These are phyloP conservation scores for Chrysotoxum bicinctum DNA, from an alignment of 2,888 invertebrate species.

Conservation along the genomic window DNA sequence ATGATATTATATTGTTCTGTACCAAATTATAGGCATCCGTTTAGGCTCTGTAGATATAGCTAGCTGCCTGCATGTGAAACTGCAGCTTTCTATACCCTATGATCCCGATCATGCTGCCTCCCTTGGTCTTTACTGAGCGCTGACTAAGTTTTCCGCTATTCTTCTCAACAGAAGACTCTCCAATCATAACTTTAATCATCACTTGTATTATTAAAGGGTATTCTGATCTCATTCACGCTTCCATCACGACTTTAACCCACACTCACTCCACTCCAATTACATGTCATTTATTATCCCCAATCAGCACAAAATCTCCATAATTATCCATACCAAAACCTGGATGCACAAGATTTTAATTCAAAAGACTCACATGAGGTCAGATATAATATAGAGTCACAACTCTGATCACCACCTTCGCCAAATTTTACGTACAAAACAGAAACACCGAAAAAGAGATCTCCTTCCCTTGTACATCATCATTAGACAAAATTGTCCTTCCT, in stretches of 20 bases:
- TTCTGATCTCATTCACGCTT: background rate
- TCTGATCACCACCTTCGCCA: slow-evolving; percentile 14
- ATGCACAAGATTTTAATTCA: slow-evolving; percentile 49
- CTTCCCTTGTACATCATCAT: slow-evolving; percentile 60
- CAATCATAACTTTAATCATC: background rate
- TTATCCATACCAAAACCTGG: slow-evolving; percentile 54
- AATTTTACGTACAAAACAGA: slow-evolving; percentile 16
- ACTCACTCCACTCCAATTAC: slow-evolving; percentile 59
- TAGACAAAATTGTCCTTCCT: slow-evolving; percentile 29
- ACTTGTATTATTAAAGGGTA: background rate
- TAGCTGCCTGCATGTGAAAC: too few species aligned
- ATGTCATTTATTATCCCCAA: slow-evolving; percentile 72
- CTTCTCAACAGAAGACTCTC: background rate
- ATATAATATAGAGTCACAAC: slow-evolving; percentile 50
- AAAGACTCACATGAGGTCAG: background rate
- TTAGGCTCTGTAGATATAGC: too few species aligned
- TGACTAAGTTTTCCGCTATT: background rate
- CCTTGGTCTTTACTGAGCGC: too few species aligned
- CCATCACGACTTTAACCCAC: slow-evolving; percentile 45
- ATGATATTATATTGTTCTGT: too few species aligned
- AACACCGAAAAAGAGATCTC: slow-evolving; percentile 38
- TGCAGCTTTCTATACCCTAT: too few species aligned
- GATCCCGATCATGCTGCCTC: too few species aligned
- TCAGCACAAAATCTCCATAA: slow-evolving; percentile 71
- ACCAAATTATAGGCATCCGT: too few species aligned